A percentile compares a stretch with the other conserved stretches of the same genome.
These are phyloP conservation scores for Catocala sponsa DNA, from an alignment of 2,888 invertebrate species.

Conservation along the genomic window DNA sequence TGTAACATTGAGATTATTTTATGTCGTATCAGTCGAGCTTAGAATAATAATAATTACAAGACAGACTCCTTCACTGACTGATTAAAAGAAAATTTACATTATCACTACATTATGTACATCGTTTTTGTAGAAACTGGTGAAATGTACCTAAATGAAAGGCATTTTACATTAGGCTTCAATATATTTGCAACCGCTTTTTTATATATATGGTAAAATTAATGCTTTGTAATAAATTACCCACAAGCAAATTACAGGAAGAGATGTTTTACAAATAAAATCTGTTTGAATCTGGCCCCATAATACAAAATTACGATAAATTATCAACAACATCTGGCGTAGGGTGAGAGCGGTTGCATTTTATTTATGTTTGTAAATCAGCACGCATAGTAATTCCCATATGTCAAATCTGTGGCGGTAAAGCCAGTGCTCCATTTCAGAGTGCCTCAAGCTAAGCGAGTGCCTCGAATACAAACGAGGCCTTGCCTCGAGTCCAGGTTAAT, in stretches of 20 bases:
- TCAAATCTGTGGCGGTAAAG: slow-evolving; percentile 47
- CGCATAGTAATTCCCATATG: slow-evolving; percentile 44
- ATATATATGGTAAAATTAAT: neutral
- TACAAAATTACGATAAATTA: slow-evolving; percentile 39
- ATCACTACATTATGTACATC: slow-evolving; percentile 63
- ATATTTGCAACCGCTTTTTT: neutral
- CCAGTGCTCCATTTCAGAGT: slow-evolving; percentile 28
- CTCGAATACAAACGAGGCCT: slow-evolving; percentile 41
- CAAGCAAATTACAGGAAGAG: slow-evolving; percentile 19
- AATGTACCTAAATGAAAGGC: slow-evolving; percentile 32
- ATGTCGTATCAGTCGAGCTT: slow-evolving; percentile 80
- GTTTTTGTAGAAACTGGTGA: slow-evolving; percentile 25
- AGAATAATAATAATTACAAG: slow-evolving; percentile 73
- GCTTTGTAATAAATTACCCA: neutral
- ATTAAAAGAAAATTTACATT: slow-evolving; percentile 68
- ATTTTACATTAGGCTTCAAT: slow-evolving; percentile 5
- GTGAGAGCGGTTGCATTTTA: slow-evolving; percentile 38
- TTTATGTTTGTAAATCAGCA: slow-evolving; percentile 49
- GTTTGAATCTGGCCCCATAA: slow-evolving; percentile 21
- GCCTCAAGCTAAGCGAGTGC: slow-evolving; percentile 33
- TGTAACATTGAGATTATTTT: slow-evolving; percentile 82
- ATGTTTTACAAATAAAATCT: slow-evolving; percentile 16
- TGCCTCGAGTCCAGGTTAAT: slow-evolving; percentile 20
- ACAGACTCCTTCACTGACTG: slow-evolving; percentile 74
- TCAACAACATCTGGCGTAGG: slow-evolving; percentile 39